phyloP scores from a whole-genome alignment of 2,113 vertebrate genomes.

The Tychaedon coryphoeus region DNA sequence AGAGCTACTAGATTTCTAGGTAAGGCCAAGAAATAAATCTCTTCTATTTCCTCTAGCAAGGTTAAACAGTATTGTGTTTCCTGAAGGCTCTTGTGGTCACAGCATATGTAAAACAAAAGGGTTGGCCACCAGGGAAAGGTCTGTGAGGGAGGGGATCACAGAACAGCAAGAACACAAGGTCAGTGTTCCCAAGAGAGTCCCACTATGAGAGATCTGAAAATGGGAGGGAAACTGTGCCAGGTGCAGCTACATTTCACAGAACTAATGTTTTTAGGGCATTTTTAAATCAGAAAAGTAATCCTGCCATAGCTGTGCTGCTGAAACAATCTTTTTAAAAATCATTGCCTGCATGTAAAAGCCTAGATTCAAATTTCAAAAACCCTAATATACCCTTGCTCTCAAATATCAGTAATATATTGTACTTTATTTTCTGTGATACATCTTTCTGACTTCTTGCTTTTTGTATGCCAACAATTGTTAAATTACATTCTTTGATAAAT shows the following conservation, averaged over 20 bases:
- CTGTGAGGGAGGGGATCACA: background rate
- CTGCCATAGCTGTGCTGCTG: background rate
- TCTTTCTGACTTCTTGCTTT: conserved; percentile 47
- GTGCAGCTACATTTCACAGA: background rate
- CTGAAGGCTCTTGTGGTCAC: background rate
- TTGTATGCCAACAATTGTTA: conserved; percentile 41
- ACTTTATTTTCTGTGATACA: conserved; percentile 36
- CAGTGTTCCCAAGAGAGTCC: background rate
- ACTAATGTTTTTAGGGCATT: background rate
- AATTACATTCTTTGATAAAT: conserved; percentile 61
- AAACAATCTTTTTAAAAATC: background rate
- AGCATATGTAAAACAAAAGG: background rate
- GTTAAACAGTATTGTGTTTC: background rate
- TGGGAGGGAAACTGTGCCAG: background rate
- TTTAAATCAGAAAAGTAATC: background rate
- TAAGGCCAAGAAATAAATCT: background rate
- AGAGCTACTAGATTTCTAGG: background rate
- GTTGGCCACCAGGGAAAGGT: background rate
- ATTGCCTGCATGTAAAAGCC: background rate
- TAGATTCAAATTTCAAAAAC: conserved; percentile 2
- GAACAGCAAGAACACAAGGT: background rate
- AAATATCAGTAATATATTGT: conserved; percentile 16
- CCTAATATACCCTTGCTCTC: background rate
- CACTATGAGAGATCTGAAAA: background rate
- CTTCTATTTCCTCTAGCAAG: background rate